These are phyloP conservation scores for Oryzias dopingdopingensis DNA, from an alignment of 2,797 vertebrate species.

Conservation along the genomic window DNA sequence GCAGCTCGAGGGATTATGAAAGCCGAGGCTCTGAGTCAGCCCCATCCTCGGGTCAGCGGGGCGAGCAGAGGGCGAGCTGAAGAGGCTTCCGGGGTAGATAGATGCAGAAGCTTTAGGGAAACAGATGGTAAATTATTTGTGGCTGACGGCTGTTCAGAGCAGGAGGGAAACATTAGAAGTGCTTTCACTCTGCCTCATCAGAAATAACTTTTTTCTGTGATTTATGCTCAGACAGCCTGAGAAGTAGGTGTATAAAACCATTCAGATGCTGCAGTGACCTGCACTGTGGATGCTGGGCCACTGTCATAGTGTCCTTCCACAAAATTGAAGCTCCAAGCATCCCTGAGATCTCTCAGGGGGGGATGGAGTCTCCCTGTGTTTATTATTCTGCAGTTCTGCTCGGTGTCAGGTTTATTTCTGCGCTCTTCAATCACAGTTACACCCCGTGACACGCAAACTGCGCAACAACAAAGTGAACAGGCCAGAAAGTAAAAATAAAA, in stretches of 20 bases:
- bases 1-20: slow-evolving; percentile 4
- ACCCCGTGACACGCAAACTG: neutral
- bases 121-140: no score
- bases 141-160: no score
- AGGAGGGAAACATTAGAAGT: no score
- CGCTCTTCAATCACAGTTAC: slow-evolving; percentile 28
- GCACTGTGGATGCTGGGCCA: no score
- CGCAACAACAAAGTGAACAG: neutral
- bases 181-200: no score
- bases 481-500: neutral
- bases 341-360: slow-evolving; percentile 17
- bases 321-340: neutral
- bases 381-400: slow-evolving; percentile 13
- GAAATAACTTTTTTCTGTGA: no score
- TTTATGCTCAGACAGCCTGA: no score
- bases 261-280: no score
- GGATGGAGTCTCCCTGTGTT: slow-evolving; percentile 5
- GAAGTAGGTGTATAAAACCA: no score
- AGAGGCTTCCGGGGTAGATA: no score
- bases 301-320: slow-evolving; percentile 18
- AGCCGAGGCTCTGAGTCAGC: slow-evolving; percentile 16
- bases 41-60: slow-evolving; percentile 3
- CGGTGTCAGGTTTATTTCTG: slow-evolving; percentile 8
- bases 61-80: neutral
- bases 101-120: no score